phyloP scores from a whole-genome alignment of 2,113 vertebrate genomes.

The Glareola pratincola region DNA sequence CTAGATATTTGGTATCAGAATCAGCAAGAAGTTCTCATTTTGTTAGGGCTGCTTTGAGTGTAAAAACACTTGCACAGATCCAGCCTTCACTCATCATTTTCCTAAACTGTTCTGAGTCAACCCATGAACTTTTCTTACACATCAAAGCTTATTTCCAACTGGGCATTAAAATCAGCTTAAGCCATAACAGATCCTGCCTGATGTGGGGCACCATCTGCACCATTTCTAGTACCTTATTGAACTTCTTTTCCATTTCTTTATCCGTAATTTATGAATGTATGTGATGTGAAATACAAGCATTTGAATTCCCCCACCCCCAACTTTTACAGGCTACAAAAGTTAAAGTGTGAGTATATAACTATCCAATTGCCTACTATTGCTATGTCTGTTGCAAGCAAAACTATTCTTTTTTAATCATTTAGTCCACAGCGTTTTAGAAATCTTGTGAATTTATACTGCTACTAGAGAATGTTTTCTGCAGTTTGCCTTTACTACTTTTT shows the following conservation, averaged over 20 bases:
- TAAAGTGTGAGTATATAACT: background rate
- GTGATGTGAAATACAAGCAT: background rate
- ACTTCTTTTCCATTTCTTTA: background rate
- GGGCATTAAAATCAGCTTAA: slow-evolving; percentile 39
- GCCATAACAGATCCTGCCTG: background rate
- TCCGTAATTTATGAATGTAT: background rate
- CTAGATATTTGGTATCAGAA: background rate
- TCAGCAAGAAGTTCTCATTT: background rate
- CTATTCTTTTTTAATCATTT: background rate
- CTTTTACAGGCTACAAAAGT: background rate
- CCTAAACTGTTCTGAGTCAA: slow-evolving; percentile 40
- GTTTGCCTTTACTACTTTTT: background rate
- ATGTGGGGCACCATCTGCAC: background rate
- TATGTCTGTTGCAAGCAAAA: background rate
- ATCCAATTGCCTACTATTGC: background rate
- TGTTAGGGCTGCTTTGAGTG: background rate
- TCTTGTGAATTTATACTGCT: background rate
- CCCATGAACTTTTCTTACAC: slow-evolving; percentile 37
- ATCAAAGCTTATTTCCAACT: slow-evolving; percentile 53
- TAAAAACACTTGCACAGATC: background rate
- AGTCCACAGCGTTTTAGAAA: background rate
- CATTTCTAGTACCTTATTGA: background rate
- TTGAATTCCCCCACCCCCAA: background rate
- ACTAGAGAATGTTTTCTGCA: background rate
- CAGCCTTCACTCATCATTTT: slow-evolving; percentile 25